Conservation (phyloP, 2,888 invertebrate species). For the Lasioglossum calceatum region DNA sequence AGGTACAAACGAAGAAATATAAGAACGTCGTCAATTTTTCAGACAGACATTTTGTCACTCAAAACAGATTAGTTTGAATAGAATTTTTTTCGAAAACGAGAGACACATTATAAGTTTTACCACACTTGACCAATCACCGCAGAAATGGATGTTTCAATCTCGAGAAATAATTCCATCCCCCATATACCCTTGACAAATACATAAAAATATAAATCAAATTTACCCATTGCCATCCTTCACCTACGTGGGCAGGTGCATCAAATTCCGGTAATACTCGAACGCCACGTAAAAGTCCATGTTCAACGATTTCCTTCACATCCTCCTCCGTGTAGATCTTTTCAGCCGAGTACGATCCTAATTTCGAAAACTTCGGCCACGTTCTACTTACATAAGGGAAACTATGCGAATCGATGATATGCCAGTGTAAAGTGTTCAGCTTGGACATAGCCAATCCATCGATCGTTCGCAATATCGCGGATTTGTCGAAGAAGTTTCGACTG, state of each 20-base stretch:
- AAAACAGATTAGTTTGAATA: too few species aligned
- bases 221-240: slow-evolving; percentile 91
- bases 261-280: slow-evolving; percentile 96
- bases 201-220: slow-evolving; percentile 3
- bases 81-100: too few species aligned
- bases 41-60: too few species aligned
- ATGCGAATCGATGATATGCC: slow-evolving; percentile 97
- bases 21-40: too few species aligned
- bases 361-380: slow-evolving; percentile 89
- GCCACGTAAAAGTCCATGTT: slow-evolving; percentile 90
- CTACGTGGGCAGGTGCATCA: slow-evolving; percentile 96
- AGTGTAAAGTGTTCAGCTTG: slow-evolving; percentile 97
- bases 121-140: neutral
- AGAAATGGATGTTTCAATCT: neutral
- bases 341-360: slow-evolving; percentile 92
- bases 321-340: slow-evolving; percentile 87
- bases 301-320: slow-evolving; percentile 86
- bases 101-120: neutral
- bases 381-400: slow-evolving; percentile 95
- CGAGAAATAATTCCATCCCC: too few species aligned
- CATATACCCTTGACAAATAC: neutral
- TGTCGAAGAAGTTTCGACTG: slow-evolving; percentile 92
- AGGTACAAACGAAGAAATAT: too few species aligned
- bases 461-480: slow-evolving; percentile 90
- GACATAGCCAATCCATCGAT: slow-evolving; percentile 96